Conservation (phyloP, 2,888 invertebrate species). For the Temnothorax unifasciatus region DNA sequence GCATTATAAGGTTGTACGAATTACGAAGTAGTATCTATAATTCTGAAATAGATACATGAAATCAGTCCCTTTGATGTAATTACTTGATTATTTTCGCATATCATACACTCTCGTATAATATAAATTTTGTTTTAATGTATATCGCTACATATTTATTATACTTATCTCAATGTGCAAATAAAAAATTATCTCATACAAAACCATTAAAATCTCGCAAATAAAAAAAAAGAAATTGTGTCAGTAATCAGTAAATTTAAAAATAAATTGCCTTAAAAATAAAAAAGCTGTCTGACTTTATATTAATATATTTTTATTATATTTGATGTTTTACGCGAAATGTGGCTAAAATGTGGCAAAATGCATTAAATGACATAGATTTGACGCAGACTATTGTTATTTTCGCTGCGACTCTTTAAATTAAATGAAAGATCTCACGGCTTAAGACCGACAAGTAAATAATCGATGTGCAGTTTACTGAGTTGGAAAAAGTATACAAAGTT, state of each 20-base stretch:
- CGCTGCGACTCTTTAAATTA: neutral
- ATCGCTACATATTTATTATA: neutral
- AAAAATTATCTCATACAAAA: neutral
- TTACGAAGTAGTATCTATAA: constrained; percentile 3
- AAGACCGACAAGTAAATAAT: too few relatives aligned
- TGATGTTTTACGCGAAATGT: too few relatives aligned
- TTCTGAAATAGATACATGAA: neutral
- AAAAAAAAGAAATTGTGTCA: neutral
- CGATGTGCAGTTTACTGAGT: too few relatives aligned
- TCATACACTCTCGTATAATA: neutral
- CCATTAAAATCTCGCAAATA: neutral
- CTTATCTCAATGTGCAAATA: neutral
- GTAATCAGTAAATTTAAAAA: neutral
- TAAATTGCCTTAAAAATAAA: neutral
- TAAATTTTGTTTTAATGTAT: neutral
- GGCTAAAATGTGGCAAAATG: too few relatives aligned
- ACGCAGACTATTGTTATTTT: neutral
- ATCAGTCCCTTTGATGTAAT: neutral
- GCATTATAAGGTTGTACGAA: constrained; percentile 3
- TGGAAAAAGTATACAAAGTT: too few relatives aligned
- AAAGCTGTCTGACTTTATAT: neutral
- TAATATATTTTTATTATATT: neutral
- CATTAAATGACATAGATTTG: neutral
- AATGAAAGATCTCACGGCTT: neutral
- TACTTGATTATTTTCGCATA: neutral